A percentile compares a stretch with the other conserved stretches of the same genome.
Conservation (phyloP, 1,140 invertebrate genomes). For the Platyura marginata region DNA sequence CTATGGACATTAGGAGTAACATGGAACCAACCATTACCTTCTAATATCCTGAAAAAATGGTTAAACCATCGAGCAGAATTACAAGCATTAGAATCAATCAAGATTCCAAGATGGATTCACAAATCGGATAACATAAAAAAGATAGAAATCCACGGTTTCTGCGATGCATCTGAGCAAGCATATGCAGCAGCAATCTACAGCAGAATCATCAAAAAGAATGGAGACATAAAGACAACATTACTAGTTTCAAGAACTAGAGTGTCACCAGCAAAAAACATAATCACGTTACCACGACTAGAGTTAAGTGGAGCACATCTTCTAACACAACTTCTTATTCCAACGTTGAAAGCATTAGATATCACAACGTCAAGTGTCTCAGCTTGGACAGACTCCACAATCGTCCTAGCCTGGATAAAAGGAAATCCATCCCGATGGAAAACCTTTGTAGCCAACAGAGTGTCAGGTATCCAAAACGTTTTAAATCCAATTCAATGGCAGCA, state of each 20-base stretch:
- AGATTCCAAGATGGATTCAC: constrained; percentile 10
- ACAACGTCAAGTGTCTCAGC: constrained; percentile 8
- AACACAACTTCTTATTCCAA: constrained; percentile 13
- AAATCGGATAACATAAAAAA: neutral
- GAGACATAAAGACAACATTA: constrained; percentile 7
- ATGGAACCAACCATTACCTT: constrained; percentile 14
- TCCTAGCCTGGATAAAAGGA: constrained; percentile 19
- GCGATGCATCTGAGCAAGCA: constrained; percentile 13
- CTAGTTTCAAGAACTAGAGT: constrained; percentile 22
- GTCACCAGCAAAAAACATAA: constrained; percentile 23
- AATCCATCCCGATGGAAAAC: constrained; percentile 7
- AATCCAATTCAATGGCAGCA: constrained; percentile 5
- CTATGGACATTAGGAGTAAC: no score
- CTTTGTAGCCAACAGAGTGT: constrained; percentile 9
- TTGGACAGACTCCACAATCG: constrained; percentile 24
- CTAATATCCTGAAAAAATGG: constrained; percentile 9
- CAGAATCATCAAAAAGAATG: constrained; percentile 8
- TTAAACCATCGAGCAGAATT: constrained; percentile 8
- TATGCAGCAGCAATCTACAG: constrained; percentile 13
- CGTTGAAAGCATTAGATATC: constrained; percentile 8
- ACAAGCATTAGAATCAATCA: constrained; percentile 8
- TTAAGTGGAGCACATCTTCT: constrained; percentile 24
- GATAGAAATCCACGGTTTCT: constrained; percentile 14
- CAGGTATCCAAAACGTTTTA: constrained; percentile 5
- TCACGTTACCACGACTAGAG: constrained; percentile 28